Percentiles rank a stretch among this genome's conserved stretches.
Conservation (phyloP, 2,888 invertebrate species). For the Trichogramma dendrolimi region DNA sequence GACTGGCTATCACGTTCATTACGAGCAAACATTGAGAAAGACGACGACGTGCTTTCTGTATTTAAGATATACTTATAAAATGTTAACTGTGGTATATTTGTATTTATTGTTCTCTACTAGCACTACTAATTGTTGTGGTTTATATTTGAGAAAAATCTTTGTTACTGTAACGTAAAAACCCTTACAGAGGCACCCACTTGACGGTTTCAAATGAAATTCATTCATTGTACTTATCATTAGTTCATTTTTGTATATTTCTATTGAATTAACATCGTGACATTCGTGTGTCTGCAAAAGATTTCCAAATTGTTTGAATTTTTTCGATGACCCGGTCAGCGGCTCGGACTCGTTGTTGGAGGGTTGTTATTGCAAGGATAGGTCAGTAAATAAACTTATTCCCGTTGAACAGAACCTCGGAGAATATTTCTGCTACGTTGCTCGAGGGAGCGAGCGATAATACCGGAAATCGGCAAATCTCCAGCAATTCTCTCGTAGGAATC, state of each 20-base stretch:
- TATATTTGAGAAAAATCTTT: conserved; percentile 49
- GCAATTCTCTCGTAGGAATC: conserved; percentile 20
- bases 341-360: conserved; percentile 48
- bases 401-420: conserved; percentile 44
- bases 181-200: conserved; percentile 51
- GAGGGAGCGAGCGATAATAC: conserved; percentile 29
- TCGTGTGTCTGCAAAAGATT: no score
- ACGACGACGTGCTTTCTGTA: conserved; percentile 44
- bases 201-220: conserved; percentile 29
- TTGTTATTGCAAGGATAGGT: conserved; percentile 34
- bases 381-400: conserved; percentile 45
- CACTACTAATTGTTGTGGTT: conserved; percentile 50
- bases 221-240: neutral
- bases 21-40: conserved; percentile 48
- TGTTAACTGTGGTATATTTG: conserved; percentile 40
- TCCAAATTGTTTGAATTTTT: conserved; percentile 25
- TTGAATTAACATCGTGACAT: neutral
- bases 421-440: conserved; percentile 47
- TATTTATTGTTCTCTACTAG: conserved; percentile 50
- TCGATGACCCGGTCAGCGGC: conserved; percentile 34
- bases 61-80: conserved; percentile 28
- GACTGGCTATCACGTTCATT: conserved; percentile 36
- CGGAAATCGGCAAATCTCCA: conserved; percentile 25
- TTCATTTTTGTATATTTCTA: neutral
- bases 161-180: conserved; percentile 52